These are phyloP conservation scores for Lepetodrilus schrolli DNA, from an alignment of 2,888 invertebrate genomes.

Conservation along the genomic window DNA sequence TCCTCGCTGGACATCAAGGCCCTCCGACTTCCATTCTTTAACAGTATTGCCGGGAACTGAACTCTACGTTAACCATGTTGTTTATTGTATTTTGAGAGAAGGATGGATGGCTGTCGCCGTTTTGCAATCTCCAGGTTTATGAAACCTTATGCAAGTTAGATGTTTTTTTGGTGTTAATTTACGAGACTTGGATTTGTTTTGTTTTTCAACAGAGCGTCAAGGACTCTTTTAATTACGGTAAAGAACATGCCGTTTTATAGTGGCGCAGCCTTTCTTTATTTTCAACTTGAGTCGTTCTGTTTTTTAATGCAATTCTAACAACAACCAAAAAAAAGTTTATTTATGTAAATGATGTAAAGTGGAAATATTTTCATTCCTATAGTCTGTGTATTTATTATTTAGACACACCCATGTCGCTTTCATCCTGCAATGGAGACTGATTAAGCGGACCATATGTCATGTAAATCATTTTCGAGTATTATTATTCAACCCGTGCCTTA, in stretches of 20 bases:
- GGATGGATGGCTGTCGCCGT: not conserved
- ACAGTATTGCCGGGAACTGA: conserved; percentile 28
- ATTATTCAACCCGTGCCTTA: conserved; percentile 16
- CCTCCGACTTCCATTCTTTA: conserved; percentile 65
- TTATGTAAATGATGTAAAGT: conserved; percentile 24
- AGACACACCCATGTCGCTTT: conserved; percentile 32
- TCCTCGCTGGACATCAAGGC: conserved; percentile 60
- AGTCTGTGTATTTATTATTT: conserved; percentile 31
- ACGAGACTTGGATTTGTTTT: not conserved
- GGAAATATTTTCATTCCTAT: conserved; percentile 11
- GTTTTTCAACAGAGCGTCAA: not conserved
- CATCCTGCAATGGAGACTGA: not conserved
- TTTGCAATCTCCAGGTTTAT: not conserved
- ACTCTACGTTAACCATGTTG: not conserved
- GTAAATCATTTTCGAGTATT: conserved; percentile 17
- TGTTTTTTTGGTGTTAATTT: too few species aligned
- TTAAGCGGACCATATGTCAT: not conserved
- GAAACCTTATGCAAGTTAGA: not conserved
- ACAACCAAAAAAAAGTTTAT: conserved; percentile 28
- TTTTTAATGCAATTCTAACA: conserved; percentile 9
- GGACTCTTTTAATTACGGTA: conserved; percentile 10
- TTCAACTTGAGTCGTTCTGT: conserved; percentile 14
- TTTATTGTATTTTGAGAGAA: not conserved
- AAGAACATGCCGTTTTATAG: not conserved
- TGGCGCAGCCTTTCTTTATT: conserved; percentile 11